These are phyloP conservation scores for Pharmacophagus antenor DNA, from an alignment of 2,888 invertebrate genomes.

Conservation along the genomic window DNA sequence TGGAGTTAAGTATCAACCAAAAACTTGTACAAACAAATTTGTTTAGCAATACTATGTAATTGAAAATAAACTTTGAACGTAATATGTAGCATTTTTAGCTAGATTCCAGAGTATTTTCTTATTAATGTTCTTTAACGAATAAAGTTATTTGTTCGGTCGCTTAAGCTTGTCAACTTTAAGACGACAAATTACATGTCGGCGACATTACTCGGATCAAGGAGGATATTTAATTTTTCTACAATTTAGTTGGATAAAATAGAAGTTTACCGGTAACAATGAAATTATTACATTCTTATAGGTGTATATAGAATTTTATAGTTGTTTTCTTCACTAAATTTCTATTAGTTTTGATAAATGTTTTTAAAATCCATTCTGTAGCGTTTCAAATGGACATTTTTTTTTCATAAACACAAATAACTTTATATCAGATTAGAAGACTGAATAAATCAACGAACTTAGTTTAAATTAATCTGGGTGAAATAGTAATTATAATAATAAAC, in stretches of 20 bases:
- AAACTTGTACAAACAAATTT: background rate
- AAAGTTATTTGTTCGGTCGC: constrained; percentile 25
- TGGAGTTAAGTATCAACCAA: background rate
- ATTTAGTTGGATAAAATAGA: constrained; percentile 11
- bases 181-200: constrained; percentile 27
- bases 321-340: too few species aligned
- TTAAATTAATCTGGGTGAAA: too few species aligned
- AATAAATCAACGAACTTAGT: too few species aligned
- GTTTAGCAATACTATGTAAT: background rate
- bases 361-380: too few species aligned
- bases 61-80: background rate
- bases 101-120: background rate
- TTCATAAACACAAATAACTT: too few species aligned
- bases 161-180: constrained; percentile 25
- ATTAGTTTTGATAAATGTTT: too few species aligned
- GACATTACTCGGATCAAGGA: constrained; percentile 19
- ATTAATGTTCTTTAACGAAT: constrained; percentile 26
- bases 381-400: too few species aligned
- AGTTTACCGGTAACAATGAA: constrained; percentile 5
- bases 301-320: too few species aligned
- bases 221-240: constrained; percentile 24
- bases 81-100: background rate
- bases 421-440: too few species aligned
- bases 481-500: too few species aligned
- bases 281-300: too few species aligned